Evolutionary conservation across 2,113 vertebrate genomes (phyloP).

Genomic region (Phoenicopterus ruber): DNA sequence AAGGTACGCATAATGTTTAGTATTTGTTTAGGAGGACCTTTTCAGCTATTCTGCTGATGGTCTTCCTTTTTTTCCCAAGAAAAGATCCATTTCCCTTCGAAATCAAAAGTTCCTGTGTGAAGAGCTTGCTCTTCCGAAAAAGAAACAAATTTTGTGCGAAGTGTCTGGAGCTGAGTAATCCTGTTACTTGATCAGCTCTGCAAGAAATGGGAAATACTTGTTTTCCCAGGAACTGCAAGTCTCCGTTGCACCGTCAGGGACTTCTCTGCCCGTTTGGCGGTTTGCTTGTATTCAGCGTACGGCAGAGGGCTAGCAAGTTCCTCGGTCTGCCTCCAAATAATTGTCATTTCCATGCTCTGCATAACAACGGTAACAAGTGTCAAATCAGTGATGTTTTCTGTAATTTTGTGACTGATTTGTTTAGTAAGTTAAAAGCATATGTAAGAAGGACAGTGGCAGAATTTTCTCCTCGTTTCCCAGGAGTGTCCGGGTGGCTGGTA

Average conservation of each 20-base stretch:
- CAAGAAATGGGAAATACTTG: neutral
- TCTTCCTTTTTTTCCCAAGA: neutral
- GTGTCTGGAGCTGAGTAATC: neutral
- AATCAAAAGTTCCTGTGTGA: neutral
- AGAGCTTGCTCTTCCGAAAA: neutral
- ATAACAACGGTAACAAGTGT: neutral
- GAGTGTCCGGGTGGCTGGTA: neutral
- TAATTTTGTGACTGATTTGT: neutral
- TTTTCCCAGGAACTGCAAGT: neutral
- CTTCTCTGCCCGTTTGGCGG: neutral
- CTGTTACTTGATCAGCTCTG: neutral
- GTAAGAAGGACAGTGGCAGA: neutral
- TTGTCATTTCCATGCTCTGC: neutral
- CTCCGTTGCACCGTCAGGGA: neutral
- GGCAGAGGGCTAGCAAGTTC: neutral
- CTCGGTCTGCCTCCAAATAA: neutral
- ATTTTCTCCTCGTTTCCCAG: neutral
- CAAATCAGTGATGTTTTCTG: neutral
- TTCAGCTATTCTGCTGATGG: neutral
- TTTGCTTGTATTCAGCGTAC: neutral
- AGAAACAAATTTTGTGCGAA: neutral
- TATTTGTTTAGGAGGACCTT: neutral
- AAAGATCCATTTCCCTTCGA: neutral
- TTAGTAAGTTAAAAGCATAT: neutral
- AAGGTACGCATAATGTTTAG: neutral